Percentiles rank a stretch among this genome's conserved stretches.
Evolutionary conservation across 2,113 vertebrate genomes (phyloP).

Genomic region (Zootoca vivipara): DNA sequence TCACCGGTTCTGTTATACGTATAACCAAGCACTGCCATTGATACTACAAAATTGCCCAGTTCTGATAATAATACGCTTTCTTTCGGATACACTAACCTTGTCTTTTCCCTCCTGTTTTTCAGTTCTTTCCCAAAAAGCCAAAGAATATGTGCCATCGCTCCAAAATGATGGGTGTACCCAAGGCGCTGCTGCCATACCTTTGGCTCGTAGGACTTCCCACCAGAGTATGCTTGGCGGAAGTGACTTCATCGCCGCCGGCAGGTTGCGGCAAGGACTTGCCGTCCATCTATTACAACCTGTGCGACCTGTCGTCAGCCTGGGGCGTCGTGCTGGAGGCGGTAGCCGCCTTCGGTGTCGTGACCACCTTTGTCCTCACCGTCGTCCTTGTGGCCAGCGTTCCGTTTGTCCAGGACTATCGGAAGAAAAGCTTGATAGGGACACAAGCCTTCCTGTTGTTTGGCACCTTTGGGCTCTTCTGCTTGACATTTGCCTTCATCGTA

Average conservation of each 20-base stretch:
- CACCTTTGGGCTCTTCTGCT: constrained; percentile 88
- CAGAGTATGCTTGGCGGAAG: constrained; percentile 35
- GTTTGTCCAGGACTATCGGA: constrained; percentile 80
- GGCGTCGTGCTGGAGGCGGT: constrained; percentile 89
- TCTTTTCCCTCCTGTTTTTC: not conserved
- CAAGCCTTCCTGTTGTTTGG: constrained; percentile 83
- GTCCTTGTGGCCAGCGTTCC: constrained; percentile 89
- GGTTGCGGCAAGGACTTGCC: constrained; percentile 83
- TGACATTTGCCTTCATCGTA: constrained; percentile 91
- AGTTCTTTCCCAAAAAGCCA: constrained; percentile 37
- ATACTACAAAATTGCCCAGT: not conserved
- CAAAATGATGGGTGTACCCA: not conserved
- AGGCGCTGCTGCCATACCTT: constrained; percentile 34
- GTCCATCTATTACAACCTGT: constrained; percentile 90
- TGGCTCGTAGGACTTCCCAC: constrained; percentile 4
- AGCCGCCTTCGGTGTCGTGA: constrained; percentile 80
- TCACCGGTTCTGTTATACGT: too few species aligned
- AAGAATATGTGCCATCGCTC: constrained; percentile 29
- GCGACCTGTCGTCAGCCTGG: constrained; percentile 84
- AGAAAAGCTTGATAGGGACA: constrained; percentile 79
- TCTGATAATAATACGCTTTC: not conserved
- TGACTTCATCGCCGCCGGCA: constrained; percentile 56
- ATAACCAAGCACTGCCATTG: not conserved
- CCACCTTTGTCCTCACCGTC: constrained; percentile 83
- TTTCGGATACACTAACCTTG: not conserved